Evolutionary conservation across 1,140 invertebrate genomes (phyloP).

Genomic region (Drosophila takahashii): DNA sequence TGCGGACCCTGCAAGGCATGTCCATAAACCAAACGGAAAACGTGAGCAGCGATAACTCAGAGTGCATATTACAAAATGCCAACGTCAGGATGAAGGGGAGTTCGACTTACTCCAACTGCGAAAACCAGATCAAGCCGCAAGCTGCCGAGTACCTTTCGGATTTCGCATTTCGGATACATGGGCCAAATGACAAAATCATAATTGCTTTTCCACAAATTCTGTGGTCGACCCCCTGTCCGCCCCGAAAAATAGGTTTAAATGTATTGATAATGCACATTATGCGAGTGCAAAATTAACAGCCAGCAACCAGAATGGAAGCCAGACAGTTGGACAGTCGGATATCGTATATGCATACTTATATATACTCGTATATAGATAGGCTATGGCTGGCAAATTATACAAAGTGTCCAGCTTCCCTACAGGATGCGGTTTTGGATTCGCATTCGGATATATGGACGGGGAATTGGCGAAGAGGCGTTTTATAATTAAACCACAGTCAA

Average conservation of each 20-base stretch:
- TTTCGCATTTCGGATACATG: slow-evolving; percentile 32
- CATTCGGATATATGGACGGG: background rate
- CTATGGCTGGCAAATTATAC: slow-evolving; percentile 60
- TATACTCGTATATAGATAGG: background rate
- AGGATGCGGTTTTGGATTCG: slow-evolving; percentile 64
- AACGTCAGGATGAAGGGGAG: slow-evolving; percentile 39
- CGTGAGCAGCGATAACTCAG: slow-evolving; percentile 68
- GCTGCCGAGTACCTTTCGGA: slow-evolving; percentile 64
- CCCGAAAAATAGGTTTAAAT: slow-evolving; percentile 64
- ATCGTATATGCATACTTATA: background rate
- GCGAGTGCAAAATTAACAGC: slow-evolving; percentile 72
- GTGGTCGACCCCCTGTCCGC: slow-evolving; percentile 28
- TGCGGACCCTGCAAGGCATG: slow-evolving; percentile 41
- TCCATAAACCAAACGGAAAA: slow-evolving; percentile 44
- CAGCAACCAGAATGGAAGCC: slow-evolving; percentile 41
- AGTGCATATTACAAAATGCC: slow-evolving; percentile 47
- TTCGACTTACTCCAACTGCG: background rate
- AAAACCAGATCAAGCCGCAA: slow-evolving; percentile 30
- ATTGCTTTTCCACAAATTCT: slow-evolving; percentile 78
- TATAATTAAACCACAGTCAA: slow-evolving; percentile 82
- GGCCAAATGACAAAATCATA: slow-evolving; percentile 78
- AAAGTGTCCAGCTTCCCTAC: slow-evolving; percentile 55
- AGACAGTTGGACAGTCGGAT: slow-evolving; percentile 22
- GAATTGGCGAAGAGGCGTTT: slow-evolving; percentile 64
- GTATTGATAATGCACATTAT: slow-evolving; percentile 82